Percentiles rank a stretch among this genome's conserved stretches.
Evolutionary conservation across 2,113 vertebrate species (phyloP).

Genomic region (Ascaphus truei): DNA sequence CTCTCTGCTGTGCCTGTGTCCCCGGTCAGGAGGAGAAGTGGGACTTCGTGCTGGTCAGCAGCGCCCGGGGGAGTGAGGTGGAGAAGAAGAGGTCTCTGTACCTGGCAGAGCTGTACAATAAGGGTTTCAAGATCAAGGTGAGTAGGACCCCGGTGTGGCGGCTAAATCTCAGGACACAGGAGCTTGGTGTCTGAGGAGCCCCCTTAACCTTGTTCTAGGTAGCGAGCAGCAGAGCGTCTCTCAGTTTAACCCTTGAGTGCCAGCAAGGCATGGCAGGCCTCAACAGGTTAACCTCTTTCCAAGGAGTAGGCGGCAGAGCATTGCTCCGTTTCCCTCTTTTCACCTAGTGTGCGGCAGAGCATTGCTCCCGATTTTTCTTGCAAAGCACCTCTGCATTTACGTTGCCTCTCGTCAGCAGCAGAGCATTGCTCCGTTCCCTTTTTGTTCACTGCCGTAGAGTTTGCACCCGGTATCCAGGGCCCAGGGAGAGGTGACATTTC

Average conservation of each 20-base stretch:
- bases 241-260: neutral
- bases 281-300: too few species aligned
- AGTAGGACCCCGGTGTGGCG: constrained; percentile 35
- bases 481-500: neutral
- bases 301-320: too few species aligned
- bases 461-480: too few species aligned
- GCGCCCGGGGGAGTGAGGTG: constrained; percentile 3
- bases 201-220: neutral
- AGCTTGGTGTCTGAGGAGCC: fast-evolving
- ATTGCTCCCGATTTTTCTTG: neutral
- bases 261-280: neutral
- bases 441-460: too few species aligned
- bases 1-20: too few species aligned
- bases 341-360: neutral
- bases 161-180: neutral
- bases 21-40: constrained; percentile 53
- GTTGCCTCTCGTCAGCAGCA: neutral
- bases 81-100: constrained; percentile 63
- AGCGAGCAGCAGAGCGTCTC: neutral
- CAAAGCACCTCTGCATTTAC: neutral
- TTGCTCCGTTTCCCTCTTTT: too few species aligned
- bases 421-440: neutral
- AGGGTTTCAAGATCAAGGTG: constrained; percentile 70
- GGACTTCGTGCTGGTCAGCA: constrained; percentile 76
- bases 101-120: constrained; percentile 58